Base-by-base conservation (phyloP, 1,140 invertebrate genomes). In the Drosophila ironensis region DNA sequence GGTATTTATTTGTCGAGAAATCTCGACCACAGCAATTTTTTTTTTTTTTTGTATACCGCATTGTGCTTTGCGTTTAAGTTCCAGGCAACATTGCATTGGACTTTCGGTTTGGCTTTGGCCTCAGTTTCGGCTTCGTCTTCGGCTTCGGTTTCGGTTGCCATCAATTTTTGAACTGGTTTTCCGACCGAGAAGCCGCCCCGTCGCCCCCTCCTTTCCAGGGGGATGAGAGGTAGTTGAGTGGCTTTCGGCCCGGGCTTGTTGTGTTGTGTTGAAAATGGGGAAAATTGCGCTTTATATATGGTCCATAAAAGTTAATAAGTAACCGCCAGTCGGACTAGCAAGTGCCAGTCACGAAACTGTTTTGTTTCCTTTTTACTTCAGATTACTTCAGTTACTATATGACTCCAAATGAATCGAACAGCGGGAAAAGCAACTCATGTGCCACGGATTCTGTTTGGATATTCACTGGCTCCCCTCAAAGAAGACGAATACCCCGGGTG, bases 261-360 rank as follows among this genome's bases (percentile, higher is more conserved):
- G 45, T 37, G 40, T 19, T 42, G 33, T 11, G 60, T 48, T 37
- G 27, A 42, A 66, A 72, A 73, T 52, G 48, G 40, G 40, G 45
- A 72, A 72, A 72, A 64, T 37, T 71, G 57, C 47, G 19, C 69
- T 24, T 53, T 59, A 53, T 59, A 59, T 54, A 54, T 42, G 51
- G 35, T 57, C 70, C 47, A 72, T 72, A 72, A 72, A 72, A 72
- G 60, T 72, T 66, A 66, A 72, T 72, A 72, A 72, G 61, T 64
- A 37, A 47, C 24, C 5, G 30, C n/a, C 41, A 47, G 42, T 16
- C 33, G 33, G 48, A 38, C 33, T 40, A 40, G 56, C 52, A 60
- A 60, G 56, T 60, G 56, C 56, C 51, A 42, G 56, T 56, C 56
- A 60, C 51, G 56, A 42, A 54, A 24, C 11, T 9, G n/a, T 19